phyloP scores from a whole-genome alignment of 2,888 invertebrate species.

The Galerucella calmariensis region DNA sequence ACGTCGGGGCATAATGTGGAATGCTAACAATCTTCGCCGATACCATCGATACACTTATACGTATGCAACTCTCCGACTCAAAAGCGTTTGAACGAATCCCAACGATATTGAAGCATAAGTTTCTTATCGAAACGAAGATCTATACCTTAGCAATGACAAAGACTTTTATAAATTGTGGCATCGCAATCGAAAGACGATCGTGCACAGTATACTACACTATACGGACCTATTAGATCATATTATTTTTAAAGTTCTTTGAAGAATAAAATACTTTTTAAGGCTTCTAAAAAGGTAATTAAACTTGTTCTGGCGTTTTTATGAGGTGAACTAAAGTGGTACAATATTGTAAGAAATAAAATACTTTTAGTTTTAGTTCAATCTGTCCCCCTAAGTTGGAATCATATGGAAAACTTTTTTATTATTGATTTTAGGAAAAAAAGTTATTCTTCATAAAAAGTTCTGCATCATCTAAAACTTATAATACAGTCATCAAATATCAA shows the following conservation, averaged over 20 bases:
- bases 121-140: constrained; percentile 20
- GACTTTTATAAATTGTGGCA: constrained; percentile 29
- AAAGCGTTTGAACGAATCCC: background rate
- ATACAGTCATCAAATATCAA: no score
- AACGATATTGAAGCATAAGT: constrained; percentile 3
- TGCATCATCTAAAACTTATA: no score
- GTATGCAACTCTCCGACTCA: background rate
- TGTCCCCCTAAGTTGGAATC: no score
- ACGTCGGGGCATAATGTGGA: constrained; percentile 5
- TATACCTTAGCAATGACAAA: constrained; percentile 23
- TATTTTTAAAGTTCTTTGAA: constrained; percentile 3
- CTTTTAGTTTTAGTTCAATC: no score
- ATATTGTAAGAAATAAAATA: no score
- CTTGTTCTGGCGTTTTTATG: background rate
- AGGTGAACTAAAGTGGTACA: no score
- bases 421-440: no score
- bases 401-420: no score
- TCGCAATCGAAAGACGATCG: constrained; percentile 25
- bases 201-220: constrained; percentile 21
- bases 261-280: constrained; percentile 13
- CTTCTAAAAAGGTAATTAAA: background rate
- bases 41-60: constrained; percentile 9
- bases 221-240: constrained; percentile 18
- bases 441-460: no score
- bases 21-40: constrained; percentile 11